These are phyloP conservation scores for Vipera latastei DNA, from an alignment of 2,797 vertebrate species.

Conservation along the genomic window DNA sequence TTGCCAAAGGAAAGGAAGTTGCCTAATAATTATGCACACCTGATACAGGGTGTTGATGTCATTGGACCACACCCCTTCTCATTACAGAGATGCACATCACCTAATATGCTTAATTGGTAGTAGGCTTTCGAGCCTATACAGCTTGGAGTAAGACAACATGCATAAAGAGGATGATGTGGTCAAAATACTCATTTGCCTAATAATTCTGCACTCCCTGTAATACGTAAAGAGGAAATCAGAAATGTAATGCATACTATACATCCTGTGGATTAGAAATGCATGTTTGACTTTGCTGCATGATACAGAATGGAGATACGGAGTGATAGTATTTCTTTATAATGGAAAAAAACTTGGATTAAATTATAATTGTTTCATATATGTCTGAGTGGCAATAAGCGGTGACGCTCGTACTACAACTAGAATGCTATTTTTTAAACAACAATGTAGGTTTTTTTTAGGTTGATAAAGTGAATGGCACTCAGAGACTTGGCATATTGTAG, in stretches of 20 bases:
- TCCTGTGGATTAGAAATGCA: neutral
- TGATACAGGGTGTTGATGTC: too few species aligned
- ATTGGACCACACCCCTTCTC: too few species aligned
- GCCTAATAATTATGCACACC: too few species aligned
- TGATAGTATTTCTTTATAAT: neutral
- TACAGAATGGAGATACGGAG: neutral
- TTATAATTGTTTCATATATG: neutral
- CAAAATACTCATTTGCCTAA: too few species aligned
- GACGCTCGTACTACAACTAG: neutral
- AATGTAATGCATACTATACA: neutral
- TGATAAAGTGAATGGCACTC: neutral
- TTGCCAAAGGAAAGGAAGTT: too few species aligned
- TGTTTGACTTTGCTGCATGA: neutral
- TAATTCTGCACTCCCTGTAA: too few species aligned
- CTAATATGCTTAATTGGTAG: too few species aligned
- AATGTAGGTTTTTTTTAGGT: neutral
- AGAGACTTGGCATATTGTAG: neutral
- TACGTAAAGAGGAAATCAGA: neutral
- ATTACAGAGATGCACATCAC: too few species aligned
- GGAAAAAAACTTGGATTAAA: neutral
- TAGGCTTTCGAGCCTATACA: too few species aligned
- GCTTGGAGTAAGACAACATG: too few species aligned
- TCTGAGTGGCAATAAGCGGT: neutral
- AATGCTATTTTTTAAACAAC: neutral
- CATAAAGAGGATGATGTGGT: too few species aligned